Base-by-base conservation (phyloP, 2,888 invertebrate genomes). In the Poecilobothrus nobilitatus region DNA sequence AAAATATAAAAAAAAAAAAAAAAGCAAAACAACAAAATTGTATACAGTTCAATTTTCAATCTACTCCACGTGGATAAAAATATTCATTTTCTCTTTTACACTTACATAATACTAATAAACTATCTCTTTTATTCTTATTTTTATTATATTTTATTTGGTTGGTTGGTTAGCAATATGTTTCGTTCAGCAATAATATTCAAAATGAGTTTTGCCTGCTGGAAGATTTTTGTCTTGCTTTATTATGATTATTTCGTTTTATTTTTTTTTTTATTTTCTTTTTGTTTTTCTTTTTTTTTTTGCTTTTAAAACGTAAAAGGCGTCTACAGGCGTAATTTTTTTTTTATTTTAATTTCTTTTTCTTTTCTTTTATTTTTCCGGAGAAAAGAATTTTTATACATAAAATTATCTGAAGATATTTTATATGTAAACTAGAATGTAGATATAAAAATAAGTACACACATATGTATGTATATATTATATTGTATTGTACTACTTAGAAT, bases 171-270 rank as follows among this genome's bases (percentile, higher is more conserved):
- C 53, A 53, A 53, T 53, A 53, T 53, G 53, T 53, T 53, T 53
- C 53, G 53, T 53, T 53, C 53, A 18, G 53, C 53, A 53, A 53
- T 53, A 53, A 53, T 53, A 53, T 53, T 27, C 18, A 18, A 53
- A 53, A 53, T 53, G 53, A 53, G 53, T 53, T 53, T 53, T 53
- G 53, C 53, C 53, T 53, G 53, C 53, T 53, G n/a, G n/a, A 53
- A 53, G 53, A 53, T 53, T 18, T 53, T 41, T 41, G 41, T 41
- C 15, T 41, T 41, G 9, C 41, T 41, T 15, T 27, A 27, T 27
- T 27, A 27, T 27, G 27, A 27, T 27, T 27, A 12, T 53, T 53
- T 53, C 15, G 53, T 53, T 53, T 53, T 53, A 12, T n/a, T 6
- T 44, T 15, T 6, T 44, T 15, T 44, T 44, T 12, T 44, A 12